Base-by-base conservation (phyloP, 2,113 vertebrate genomes). In the Rhagologus leucostigma region DNA sequence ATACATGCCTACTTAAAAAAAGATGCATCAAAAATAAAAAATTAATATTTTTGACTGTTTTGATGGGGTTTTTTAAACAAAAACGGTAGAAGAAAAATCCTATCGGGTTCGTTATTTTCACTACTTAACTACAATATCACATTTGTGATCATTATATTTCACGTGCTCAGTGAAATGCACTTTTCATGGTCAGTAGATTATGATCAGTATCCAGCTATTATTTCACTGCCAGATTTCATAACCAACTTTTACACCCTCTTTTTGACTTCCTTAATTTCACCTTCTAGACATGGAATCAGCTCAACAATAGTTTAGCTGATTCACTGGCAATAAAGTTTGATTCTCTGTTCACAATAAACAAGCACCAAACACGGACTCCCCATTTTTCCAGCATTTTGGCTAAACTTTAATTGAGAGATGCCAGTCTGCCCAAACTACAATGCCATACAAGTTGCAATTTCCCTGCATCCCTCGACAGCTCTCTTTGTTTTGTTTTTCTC, bases 371-470 rank as follows among this genome's bases (percentile, higher is more conserved):
- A 20, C 1, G 4, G 10, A 3, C 6, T 32, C 11, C 39, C 55
- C 8, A 17, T 41, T 87, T 87, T 53, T 4, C 64, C 49, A 77
- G 16, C 2, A 8, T 46, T 70, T 75, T 35, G 13, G 10, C 16
- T 42, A 35, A 19, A 32, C 5, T 49, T 69, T 29, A 35, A 30
- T 5, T 41, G 30, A 90, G 64, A 77, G 32, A 13, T n/a, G 14
- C 17, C 59, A 46, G 3, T 46, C 56, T 81, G 42, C 57, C n/a
- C 75, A 67, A 76, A 39, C 11, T 37, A 13, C 3, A 29, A 16
- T 2, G 0, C 17, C 37, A 16, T 2, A 1, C 11, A 57, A 44
- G 5, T 2, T 57, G 13, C 7, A 22, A 9, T 33, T 80, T 87
- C 30, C 16, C 26, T 5, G 3, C 10, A 55, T 46, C 15, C 6